These are phyloP conservation scores for Malurus cyaneus DNA, from an alignment of 2,113 vertebrate genomes.

Conservation along the genomic window DNA sequence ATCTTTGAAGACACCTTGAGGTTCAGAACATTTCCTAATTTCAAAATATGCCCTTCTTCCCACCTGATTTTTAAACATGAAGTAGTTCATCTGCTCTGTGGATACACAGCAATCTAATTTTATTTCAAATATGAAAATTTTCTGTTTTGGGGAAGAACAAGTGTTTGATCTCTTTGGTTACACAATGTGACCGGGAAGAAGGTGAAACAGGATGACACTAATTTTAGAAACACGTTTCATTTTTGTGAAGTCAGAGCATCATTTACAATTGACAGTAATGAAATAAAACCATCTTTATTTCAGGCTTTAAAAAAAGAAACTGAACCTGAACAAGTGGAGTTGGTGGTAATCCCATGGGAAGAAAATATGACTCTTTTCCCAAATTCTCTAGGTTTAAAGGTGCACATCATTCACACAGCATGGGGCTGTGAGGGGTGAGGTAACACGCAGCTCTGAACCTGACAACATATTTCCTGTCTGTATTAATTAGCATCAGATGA, in stretches of 20 bases:
- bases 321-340: neutral
- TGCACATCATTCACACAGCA: neutral
- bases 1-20: neutral
- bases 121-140: neutral
- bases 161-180: neutral
- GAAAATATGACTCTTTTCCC: neutral
- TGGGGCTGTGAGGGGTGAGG: neutral
- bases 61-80: neutral
- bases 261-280: neutral
- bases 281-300: neutral
- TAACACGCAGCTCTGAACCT: neutral
- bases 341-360: neutral
- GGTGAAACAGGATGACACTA: neutral
- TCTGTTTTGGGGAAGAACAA: neutral
- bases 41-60: neutral
- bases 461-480: neutral
- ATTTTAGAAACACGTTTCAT: neutral
- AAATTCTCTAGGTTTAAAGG: neutral
- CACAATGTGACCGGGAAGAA: neutral
- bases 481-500: neutral
- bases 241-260: neutral
- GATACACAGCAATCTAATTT: neutral
- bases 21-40: neutral
- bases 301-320: neutral
- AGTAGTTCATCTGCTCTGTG: neutral